These are phyloP conservation scores for Nibea coibor DNA, from an alignment of 2,113 vertebrate species.

Conservation along the genomic window DNA sequence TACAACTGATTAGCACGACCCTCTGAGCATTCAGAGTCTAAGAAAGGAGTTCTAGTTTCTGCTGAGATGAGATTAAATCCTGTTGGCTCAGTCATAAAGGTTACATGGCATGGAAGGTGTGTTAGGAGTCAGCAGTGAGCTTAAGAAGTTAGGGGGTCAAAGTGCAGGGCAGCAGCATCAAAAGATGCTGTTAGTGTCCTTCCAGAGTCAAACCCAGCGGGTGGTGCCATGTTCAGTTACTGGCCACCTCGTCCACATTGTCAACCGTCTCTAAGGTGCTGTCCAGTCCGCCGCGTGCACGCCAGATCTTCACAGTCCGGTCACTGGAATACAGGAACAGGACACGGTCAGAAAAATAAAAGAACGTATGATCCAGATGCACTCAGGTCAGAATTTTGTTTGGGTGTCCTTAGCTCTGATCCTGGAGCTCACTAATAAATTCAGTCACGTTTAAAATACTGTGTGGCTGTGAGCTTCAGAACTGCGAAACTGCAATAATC, in stretches of 20 bases:
- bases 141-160: constrained; percentile 52
- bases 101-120: constrained; percentile 19
- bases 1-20: constrained; percentile 2
- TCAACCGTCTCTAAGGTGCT: constrained; percentile 86
- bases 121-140: background rate
- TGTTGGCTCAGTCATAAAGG: constrained; percentile 13
- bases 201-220: constrained; percentile 13
- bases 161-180: constrained; percentile 66
- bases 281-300: constrained; percentile 87
- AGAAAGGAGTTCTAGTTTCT: background rate
- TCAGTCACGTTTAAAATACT: background rate
- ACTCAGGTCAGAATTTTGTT: background rate
- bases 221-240: constrained; percentile 79
- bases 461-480: too few species aligned
- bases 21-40: constrained; percentile 5
- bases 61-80: constrained; percentile 9
- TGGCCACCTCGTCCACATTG: constrained; percentile 87
- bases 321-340: constrained; percentile 83
- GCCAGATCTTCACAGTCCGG: constrained; percentile 97
- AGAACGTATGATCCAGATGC: background rate
- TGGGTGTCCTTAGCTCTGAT: background rate
- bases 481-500: background rate
- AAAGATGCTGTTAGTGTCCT: constrained; percentile 31
- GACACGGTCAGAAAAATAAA: background rate
- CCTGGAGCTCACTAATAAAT: background rate